phyloP scores from a whole-genome alignment of 1,140 invertebrate genomes.

The Drosophila varians region DNA sequence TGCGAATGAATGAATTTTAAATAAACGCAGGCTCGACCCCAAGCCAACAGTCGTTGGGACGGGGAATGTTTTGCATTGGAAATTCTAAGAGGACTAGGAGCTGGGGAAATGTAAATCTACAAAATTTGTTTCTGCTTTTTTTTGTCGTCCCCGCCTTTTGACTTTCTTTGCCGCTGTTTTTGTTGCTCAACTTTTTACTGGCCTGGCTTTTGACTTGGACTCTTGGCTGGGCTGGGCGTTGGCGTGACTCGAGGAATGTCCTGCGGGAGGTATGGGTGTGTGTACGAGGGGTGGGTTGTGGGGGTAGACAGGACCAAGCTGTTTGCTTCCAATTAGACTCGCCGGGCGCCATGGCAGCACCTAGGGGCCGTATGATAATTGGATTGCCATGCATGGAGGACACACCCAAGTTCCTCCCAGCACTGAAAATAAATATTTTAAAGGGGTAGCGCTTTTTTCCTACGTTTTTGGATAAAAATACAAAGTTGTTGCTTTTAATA shows the following conservation, averaged over 20 bases:
- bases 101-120: conserved; percentile 70
- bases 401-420: conserved; percentile 22
- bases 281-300: neutral
- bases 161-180: conserved; percentile 40
- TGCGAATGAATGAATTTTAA: conserved; percentile 73
- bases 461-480: no score
- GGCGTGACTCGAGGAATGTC: neutral
- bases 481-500: no score
- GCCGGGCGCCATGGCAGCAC: conserved; percentile 46
- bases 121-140: conserved; percentile 60
- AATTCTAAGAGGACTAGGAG: conserved; percentile 36
- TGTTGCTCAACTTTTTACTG: conserved; percentile 37
- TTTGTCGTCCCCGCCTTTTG: conserved; percentile 9
- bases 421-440: neutral
- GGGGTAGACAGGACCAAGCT: conserved; percentile 49
- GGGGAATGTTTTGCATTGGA: conserved; percentile 71
- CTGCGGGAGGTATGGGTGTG: neutral
- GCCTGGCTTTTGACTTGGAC: conserved; percentile 54
- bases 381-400: conserved; percentile 69
- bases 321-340: conserved; percentile 77
- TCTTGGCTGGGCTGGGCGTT: neutral
- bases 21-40: conserved; percentile 51
- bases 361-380: conserved; percentile 73
- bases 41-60: conserved; percentile 21
- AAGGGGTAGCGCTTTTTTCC: no score